Percentiles rank a stretch among this genome's conserved stretches.
Conservation (phyloP, 2,113 vertebrate species). For the Onychorhynchus coronatus region DNA sequence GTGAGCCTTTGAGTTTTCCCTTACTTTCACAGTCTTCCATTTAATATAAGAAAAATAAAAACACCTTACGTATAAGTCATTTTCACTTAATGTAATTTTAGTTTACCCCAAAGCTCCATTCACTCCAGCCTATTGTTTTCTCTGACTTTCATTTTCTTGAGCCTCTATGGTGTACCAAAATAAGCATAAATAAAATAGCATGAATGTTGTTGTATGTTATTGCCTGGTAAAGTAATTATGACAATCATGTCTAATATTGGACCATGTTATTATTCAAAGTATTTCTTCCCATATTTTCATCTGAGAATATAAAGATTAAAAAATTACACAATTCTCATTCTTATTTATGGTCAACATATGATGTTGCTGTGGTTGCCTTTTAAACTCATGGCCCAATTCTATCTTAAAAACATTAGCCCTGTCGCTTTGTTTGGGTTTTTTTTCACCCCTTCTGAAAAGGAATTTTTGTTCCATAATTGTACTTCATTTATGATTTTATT, state of each 20-base stretch:
- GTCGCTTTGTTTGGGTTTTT: neutral
- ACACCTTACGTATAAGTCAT: rapidly evolving
- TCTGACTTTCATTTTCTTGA: neutral
- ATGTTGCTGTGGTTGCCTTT: neutral
- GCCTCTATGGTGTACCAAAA: neutral
- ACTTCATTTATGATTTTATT: neutral
- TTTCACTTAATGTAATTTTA: neutral
- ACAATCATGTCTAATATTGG: neutral
- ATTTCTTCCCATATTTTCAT: neutral
- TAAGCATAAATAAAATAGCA: neutral
- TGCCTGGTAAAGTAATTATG: neutral
- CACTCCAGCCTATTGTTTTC: neutral
- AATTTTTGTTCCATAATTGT: neutral
- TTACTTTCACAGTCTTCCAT: neutral
- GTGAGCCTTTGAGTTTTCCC: neutral
- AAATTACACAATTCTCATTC: neutral
- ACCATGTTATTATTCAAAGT: neutral
- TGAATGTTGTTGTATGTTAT: too few species aligned
- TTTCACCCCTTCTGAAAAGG: neutral
- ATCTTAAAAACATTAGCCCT: neutral
- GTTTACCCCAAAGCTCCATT: neutral
- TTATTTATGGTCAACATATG: neutral
- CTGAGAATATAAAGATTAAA: neutral
- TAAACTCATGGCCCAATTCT: neutral
- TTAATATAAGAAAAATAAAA: neutral